Evolutionary conservation across 2,113 vertebrate genomes (phyloP).

Genomic region (Xenopus laevis): DNA sequence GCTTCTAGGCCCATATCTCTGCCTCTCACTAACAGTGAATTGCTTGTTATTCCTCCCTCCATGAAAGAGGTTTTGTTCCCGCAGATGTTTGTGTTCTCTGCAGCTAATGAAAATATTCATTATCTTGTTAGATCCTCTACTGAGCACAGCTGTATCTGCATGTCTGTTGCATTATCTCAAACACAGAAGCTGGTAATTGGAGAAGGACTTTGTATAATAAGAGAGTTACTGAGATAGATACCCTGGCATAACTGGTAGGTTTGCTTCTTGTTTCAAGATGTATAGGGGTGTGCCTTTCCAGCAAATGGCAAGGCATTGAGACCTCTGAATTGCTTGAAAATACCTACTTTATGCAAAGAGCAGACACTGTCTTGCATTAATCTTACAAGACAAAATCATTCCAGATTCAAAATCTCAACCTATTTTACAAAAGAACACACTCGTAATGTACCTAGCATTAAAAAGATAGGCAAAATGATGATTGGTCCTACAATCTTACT

Average conservation of each 20-base stretch:
- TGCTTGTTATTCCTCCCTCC: constrained; percentile 21
- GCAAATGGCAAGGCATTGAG: too few species aligned
- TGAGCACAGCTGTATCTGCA: constrained; percentile 61
- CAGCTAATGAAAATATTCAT: constrained; percentile 75
- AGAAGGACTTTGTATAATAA: neutral
- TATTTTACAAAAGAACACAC: too few species aligned
- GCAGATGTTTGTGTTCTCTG: constrained; percentile 73
- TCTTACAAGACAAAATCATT: too few species aligned
- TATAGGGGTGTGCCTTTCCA: too few species aligned
- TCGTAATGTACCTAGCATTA: too few species aligned
- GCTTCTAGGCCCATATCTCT: constrained; percentile 19
- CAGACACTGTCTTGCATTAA: too few species aligned
- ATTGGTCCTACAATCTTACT: too few species aligned
- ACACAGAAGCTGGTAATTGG: constrained; percentile 38
- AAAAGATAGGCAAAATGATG: too few species aligned
- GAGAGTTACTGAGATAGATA: neutral
- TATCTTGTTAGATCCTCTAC: constrained; percentile 69
- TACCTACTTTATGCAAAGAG: too few species aligned
- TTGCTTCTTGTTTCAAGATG: too few species aligned
- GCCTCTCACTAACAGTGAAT: neutral
- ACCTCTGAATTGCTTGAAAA: too few species aligned
- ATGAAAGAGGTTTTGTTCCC: constrained; percentile 50
- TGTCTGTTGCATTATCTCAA: constrained; percentile 63
- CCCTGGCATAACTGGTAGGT: neutral
- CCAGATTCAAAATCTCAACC: too few species aligned